phyloP scores from a whole-genome alignment of 2,113 vertebrate genomes.

The Helogale parvula region DNA sequence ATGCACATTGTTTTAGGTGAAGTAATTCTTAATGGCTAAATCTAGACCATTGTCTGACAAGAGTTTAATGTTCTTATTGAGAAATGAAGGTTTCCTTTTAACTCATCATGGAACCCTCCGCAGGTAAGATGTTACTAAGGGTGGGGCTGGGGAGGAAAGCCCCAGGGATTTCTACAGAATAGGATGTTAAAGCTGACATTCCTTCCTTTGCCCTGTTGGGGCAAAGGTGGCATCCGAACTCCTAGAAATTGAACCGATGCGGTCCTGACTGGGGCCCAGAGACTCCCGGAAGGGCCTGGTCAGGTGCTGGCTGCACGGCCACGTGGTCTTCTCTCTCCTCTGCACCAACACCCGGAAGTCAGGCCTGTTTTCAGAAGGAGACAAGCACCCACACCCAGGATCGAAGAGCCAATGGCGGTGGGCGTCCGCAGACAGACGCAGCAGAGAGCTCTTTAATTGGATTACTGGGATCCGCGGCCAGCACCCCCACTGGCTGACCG shows the following conservation, averaged over 20 bases:
- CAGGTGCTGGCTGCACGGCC: not conserved
- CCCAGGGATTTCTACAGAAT: not conserved
- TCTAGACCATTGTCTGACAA: not conserved
- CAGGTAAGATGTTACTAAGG: not conserved
- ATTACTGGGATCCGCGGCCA: not conserved
- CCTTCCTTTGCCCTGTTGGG: not conserved
- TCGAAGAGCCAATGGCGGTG: not conserved
- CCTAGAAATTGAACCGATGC: not conserved
- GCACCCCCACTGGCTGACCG: not conserved
- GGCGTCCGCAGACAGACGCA: not conserved
- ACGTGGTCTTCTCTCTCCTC: not conserved
- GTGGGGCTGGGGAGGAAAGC: not conserved
- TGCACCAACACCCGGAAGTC: not conserved
- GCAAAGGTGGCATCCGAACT: not conserved
- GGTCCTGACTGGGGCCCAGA: not conserved
- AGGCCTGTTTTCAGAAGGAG: not conserved
- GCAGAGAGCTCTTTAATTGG: not conserved
- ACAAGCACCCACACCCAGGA: not conserved
- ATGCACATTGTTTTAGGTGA: not conserved
- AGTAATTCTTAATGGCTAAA: constrained; percentile 36
- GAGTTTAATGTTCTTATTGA: constrained; percentile 24
- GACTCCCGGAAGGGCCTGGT: not conserved
- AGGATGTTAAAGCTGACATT: not conserved
- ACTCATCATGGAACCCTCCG: not conserved
- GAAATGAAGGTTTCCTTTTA: constrained; percentile 49